A percentile compares a stretch with the other conserved stretches of the same genome.
Conservation (phyloP, 2,888 invertebrate species). For the Eristalis intricaria region DNA sequence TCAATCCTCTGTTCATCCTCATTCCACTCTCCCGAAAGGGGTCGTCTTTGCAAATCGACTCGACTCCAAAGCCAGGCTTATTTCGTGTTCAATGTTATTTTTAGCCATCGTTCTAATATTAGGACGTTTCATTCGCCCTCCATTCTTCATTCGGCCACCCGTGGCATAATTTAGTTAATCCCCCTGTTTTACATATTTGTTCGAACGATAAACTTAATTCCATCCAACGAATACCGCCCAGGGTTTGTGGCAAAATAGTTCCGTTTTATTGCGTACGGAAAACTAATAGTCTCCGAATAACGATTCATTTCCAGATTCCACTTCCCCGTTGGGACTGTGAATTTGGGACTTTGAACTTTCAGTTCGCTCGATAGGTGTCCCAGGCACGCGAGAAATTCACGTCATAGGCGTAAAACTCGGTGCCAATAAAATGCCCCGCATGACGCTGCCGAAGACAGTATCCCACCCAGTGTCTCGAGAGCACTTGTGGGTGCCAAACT, state of each 20-base stretch:
- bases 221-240: background rate
- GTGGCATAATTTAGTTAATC: constrained; percentile 12
- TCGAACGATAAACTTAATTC: background rate
- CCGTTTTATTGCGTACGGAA: background rate
- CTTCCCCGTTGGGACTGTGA: background rate
- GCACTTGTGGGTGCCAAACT: background rate
- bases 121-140: background rate
- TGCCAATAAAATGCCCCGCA: background rate
- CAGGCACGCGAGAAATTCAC: constrained; percentile 43
- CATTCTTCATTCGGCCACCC: background rate
- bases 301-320: background rate
- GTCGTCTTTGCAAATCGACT: background rate
- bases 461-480: background rate
- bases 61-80: background rate
- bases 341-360: constrained; percentile 44
- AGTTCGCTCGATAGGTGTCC: constrained; percentile 21
- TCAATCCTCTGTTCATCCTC: no score
- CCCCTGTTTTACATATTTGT: constrained; percentile 1
- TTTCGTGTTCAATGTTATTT: background rate
- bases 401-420: constrained; percentile 14
- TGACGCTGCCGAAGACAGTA: background rate
- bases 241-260: background rate
- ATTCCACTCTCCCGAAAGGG: no score
- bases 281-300: constrained; percentile 7
- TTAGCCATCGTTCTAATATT: background rate